Percentiles rank a stretch among this genome's conserved stretches.
These are phyloP conservation scores for Trachelus stipa DNA, from an alignment of 2,888 invertebrate species.

Conservation along the genomic window DNA sequence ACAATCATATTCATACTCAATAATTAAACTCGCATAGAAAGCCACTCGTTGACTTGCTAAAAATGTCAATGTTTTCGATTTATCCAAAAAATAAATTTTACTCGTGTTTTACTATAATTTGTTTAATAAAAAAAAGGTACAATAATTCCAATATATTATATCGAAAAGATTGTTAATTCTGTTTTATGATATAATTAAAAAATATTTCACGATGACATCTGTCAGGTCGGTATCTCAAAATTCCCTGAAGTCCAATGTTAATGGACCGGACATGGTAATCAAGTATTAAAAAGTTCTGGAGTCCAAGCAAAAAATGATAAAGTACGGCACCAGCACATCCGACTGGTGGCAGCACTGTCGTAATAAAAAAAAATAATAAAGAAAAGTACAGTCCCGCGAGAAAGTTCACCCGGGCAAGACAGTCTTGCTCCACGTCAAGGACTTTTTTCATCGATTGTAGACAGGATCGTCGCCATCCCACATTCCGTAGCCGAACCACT, in stretches of 20 bases:
- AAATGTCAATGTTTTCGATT: background rate
- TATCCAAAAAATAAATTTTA: background rate
- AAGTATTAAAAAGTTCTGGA: background rate
- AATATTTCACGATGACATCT: background rate
- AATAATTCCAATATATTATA: background rate
- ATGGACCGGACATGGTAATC: background rate
- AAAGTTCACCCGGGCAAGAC: background rate
- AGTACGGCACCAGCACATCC: background rate
- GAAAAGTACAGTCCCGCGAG: background rate
- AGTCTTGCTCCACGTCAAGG: background rate
- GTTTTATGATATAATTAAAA: background rate
- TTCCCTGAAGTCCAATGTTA: background rate
- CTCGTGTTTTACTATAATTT: background rate
- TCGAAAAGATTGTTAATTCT: background rate
- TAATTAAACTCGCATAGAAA: background rate
- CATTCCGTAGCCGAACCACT: background rate
- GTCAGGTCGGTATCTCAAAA: background rate
- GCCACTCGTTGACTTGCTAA: background rate
- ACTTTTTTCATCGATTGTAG: background rate
- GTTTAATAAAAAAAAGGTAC: background rate
- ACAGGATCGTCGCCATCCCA: background rate
- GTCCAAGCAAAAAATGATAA: background rate
- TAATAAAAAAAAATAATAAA: background rate
- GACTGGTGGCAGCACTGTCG: background rate
- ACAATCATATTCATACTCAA: background rate